Conservation (phyloP, 1,140 invertebrate species). For the Charaxes varanes region DNA sequence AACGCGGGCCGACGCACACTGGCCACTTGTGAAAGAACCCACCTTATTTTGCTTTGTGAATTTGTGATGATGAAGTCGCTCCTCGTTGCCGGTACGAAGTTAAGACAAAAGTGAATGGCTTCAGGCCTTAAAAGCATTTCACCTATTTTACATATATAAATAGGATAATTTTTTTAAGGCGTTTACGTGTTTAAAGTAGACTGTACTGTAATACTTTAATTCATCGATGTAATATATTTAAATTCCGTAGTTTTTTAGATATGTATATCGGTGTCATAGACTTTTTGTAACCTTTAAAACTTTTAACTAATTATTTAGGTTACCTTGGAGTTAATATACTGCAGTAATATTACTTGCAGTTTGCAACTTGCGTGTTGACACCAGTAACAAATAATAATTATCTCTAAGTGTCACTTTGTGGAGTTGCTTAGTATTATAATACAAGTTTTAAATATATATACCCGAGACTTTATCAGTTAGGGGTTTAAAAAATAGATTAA, state of each 20-base stretch:
- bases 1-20: slow-evolving; percentile 14
- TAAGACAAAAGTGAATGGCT: slow-evolving; percentile 19
- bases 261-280: no score
- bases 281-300: no score
- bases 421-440: not conserved
- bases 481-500: no score
- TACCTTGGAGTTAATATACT: not conserved
- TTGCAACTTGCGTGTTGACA: slow-evolving; percentile 1
- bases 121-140: slow-evolving; percentile 21
- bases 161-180: not conserved
- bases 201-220: not conserved
- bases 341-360: not conserved
- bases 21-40: slow-evolving; percentile 15
- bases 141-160: not conserved
- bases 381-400: not conserved
- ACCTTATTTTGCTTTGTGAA: slow-evolving; percentile 25
- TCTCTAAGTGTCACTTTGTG: not conserved
- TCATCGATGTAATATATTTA: not conserved
- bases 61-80: slow-evolving; percentile 17
- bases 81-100: slow-evolving; percentile 15
- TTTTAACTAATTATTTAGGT: no score
- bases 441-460: no score
- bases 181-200: not conserved
- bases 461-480: no score
- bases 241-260: no score